Evolutionary conservation across 2,888 invertebrate species (phyloP), one percentile per base, ranked within the genome.

Genomic region (Dione vanillae): DNA sequence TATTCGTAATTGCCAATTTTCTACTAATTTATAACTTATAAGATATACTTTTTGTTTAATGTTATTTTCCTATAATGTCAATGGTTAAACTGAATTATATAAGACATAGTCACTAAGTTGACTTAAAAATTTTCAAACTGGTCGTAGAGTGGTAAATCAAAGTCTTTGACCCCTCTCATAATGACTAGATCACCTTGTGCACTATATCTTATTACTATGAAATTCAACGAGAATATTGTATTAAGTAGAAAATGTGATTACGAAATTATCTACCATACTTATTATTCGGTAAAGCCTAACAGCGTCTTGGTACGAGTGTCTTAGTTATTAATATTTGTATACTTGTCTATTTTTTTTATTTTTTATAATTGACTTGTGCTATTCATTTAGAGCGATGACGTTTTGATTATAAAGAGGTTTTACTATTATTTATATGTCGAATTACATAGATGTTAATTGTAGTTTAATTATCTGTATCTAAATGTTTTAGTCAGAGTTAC

Each of bases 291-390:
- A 81, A 80, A 79, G 81, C 86, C 87, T 91, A 92, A 92, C 92
- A 92, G 92, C 93, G 92, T 93, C 92, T 90, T 92, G 88, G 93
- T 93, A 93, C 91, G 91, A 92, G 92, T 92, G 92, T 82, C 78
- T 87, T 89, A 88, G 85, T 80, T 86, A 85, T 86, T 90, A 89
- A 87, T 85, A 69, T 84, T 79, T 80, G 75, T 84, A 82, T 61
- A 27, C 20, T 45, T 80, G 69, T 70, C 82, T 80, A 58, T 83
- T 80, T 82, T 79, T 82, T 80, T 67, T 75, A 80, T 79, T 79
- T 72, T 81, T 83, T 83, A 82, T 79, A 83, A 82, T 76, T 77
- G 64, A 76, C 79, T 84, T 81, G 79, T 85, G 84, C 84, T 83
- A 82, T 85, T 82, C 82, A 83, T 82, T 77, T 77, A 72, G 69